Evolutionary conservation across 2,797 vertebrate species (phyloP), one percentile per base, ranked within the genome.

Genomic region (Parambassis ranga): DNA sequence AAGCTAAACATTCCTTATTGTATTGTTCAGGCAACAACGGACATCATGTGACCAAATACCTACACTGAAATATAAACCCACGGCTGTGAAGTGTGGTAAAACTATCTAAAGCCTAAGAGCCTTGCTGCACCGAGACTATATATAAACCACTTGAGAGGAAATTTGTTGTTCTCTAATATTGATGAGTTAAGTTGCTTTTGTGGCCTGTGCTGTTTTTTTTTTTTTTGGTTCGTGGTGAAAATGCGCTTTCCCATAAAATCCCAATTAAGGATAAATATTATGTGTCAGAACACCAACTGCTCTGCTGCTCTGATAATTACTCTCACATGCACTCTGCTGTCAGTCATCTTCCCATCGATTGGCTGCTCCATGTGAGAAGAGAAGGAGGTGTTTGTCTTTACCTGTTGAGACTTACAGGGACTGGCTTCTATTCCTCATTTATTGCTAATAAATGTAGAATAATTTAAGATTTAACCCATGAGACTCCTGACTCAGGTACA

Each of bases 31-130:
- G 31, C n/a, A 23, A 31, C 58, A 41, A 68, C 22, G 55, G 28
- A 56, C 19, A 57, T 66, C 65, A 72, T 61, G 56, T 75, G 66
- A 72, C 58, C 28, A 47, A 49, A 65, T 32, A n/a, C n/a, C n/a
- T n/a, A 49, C 18, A 62, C 27, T 43, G 38, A 57, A 43, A 27
- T 52, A 65, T 44, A 49, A 71, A 58, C 3, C 8, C 1, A 1
- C n/a, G n/a, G 14, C 13, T 49, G 4, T 44, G 30, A 66, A 50
- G 50, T 46, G 39, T 62, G 42, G 11, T 48, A 23, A 63, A 62
- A 57, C 18, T n/a, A 48, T 59, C 31, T 50, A 53, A 18, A 31
- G 2, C 23, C 26, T 59, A 37, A 50, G 10, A 49, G 10, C 50
- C 11, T 63, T 7, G 38, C 13, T 55, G n/a, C 6, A 32, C 20